These are phyloP conservation scores for Phaonia tiefii DNA, from an alignment of 2,888 invertebrate species.

Conservation along the genomic window DNA sequence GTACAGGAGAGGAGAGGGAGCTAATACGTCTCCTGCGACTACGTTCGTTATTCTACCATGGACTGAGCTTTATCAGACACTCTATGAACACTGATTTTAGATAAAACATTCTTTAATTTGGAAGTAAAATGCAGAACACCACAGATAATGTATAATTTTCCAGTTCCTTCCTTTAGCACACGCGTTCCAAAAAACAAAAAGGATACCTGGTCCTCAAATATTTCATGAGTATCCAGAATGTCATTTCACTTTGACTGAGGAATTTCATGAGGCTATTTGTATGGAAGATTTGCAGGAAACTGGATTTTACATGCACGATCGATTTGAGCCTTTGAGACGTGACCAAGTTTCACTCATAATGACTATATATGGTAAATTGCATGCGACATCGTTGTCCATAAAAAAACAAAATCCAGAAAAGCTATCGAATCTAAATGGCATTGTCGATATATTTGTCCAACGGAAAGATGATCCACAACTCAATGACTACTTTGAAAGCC, in stretches of 20 bases:
- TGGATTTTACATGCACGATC: constrained; percentile 80
- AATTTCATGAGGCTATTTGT: constrained; percentile 80
- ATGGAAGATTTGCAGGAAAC: constrained; percentile 81
- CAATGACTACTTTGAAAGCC: constrained; percentile 71
- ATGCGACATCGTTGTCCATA: constrained; percentile 81
- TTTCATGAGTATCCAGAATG: constrained; percentile 74
- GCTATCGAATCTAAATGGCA: constrained; percentile 68
- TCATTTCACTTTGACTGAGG: constrained; percentile 71
- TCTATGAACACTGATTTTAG: no score
- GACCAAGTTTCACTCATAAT: constrained; percentile 79
- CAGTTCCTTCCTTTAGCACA: constrained; percentile 73
- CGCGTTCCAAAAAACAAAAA: constrained; percentile 73
- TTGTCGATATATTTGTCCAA: constrained; percentile 74
- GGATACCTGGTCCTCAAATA: constrained; percentile 61
- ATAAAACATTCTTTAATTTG: no score
- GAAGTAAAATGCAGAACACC: no score
- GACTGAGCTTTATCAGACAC: no score
- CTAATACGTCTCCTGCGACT: no score
- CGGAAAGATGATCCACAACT: constrained; percentile 70
- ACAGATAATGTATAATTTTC: background rate
- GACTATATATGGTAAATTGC: constrained; percentile 81
- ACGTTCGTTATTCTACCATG: no score
- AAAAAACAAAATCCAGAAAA: constrained; percentile 73
- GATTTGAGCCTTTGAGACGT: constrained; percentile 77
- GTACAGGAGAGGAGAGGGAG: no score